Percentiles rank a stretch among this genome's conserved stretches.
Evolutionary conservation across 1,140 invertebrate genomes (phyloP).

Genomic region (Hylaeus volcanicus): DNA sequence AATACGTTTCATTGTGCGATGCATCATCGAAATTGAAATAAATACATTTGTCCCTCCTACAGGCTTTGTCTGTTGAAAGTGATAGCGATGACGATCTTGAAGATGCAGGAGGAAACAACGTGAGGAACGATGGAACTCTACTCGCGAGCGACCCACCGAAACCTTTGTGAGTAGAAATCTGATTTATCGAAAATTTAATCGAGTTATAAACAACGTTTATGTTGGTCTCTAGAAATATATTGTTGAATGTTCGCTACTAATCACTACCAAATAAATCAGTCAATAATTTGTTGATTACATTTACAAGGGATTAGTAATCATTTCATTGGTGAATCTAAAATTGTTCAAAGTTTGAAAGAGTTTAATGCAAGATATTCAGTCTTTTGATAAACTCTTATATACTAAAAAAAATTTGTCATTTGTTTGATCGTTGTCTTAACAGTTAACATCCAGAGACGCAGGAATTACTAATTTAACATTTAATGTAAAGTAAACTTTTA

Average conservation of each 20-base stretch:
- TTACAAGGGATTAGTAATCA: too few relatives aligned
- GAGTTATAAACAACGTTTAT: neutral
- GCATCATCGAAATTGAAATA: neutral
- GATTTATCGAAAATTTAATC: neutral
- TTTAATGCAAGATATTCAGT: neutral
- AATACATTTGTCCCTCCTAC: conserved; percentile 41
- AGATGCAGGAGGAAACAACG: conserved; percentile 82
- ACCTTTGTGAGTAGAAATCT: conserved; percentile 90
- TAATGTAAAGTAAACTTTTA: neutral
- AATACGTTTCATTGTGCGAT: neutral
- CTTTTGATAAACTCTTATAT: neutral
- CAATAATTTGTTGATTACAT: too few relatives aligned
- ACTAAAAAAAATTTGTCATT: neutral
- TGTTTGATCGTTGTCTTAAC: neutral
- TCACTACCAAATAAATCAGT: neutral
- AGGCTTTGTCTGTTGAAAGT: conserved; percentile 78
- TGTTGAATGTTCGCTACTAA: neutral
- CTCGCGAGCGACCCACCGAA: conserved; percentile 97
- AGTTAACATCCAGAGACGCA: neutral
- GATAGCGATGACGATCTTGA: conserved; percentile 80
- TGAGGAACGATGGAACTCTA: conserved; percentile 94
- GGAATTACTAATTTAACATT: neutral
- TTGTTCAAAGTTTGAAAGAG: too few relatives aligned
- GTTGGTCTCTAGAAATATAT: neutral
- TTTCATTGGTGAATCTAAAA: too few relatives aligned